Base-by-base conservation (phyloP, 1,140 invertebrate species). In the Teleogryllus occipitalis region DNA sequence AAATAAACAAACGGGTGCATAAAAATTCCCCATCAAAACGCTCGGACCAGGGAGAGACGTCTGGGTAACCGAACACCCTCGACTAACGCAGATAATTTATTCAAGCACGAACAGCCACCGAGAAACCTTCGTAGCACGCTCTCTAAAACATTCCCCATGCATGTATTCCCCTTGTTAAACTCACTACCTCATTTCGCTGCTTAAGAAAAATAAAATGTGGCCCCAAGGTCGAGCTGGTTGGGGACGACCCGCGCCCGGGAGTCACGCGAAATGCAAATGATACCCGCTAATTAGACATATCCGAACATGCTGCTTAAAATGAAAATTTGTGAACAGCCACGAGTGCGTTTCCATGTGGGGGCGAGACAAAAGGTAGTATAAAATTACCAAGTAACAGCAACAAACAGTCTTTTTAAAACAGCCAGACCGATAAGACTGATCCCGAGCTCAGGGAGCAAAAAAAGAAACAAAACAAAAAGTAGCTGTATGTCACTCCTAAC, bases 231-330 rank as follows among this genome's bases (percentile, higher is more conserved):
- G 18, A 18, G 10, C 2, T 18, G 54, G 18, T 10, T 14, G 54
- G 10, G 18, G 54, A 65, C 10, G 54, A 65, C 18, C 10, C 54
- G 18, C 54, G 54, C 27, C 27, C 27, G 54, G 54, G 10, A 18
- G 54, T 65, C 54, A 65, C 54, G 54, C 54, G 18, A 65, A 65
- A 65, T 65, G 54, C 54, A 65, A 65, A 65, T 65, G 54, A 65
- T 65, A 65, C 10, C 18, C 54, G 54, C 54, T 65, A 65, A 65
- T 65, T 65, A 65, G 54, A 39, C 27, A 39, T 5, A 39, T 39
- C 27, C 27, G 27, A 65, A 65, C 54, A 65, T 14, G 54, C 54
- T 14, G 54, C 18, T 10, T 65, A 65, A 65, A 65, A 65, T 65
- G 54, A 65, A 65, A 65, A 65, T 18, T 65, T 65, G 54, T 65